Conservation (phyloP, 2,113 vertebrate genomes). For the Semnornis frantzii region DNA sequence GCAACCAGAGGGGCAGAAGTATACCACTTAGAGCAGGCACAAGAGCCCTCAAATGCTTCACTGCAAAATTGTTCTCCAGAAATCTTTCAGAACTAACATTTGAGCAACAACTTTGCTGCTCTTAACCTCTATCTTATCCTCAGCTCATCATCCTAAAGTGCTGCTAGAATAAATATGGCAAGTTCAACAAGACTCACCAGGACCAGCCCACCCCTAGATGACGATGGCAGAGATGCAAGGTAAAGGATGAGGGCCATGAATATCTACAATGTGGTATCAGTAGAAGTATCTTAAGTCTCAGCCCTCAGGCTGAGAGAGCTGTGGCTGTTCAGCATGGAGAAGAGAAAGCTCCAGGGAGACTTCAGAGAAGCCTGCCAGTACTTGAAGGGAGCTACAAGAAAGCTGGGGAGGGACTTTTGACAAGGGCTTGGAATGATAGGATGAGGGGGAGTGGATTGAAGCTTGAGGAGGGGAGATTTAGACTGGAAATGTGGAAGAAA, state of each 20-base stretch:
- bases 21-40: background rate
- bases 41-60: background rate
- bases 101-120: background rate
- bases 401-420: too few relatives aligned
- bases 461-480: too few relatives aligned
- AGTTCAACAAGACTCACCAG: background rate
- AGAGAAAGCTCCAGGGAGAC: too few relatives aligned
- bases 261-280: background rate
- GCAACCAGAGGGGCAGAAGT: background rate
- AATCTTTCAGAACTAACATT: background rate
- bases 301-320: background rate
- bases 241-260: background rate
- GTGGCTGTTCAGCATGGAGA: too few relatives aligned
- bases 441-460: too few relatives aligned
- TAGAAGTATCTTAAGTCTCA: background rate
- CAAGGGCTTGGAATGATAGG: too few relatives aligned
- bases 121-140: background rate
- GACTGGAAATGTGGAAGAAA: too few relatives aligned
- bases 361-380: too few relatives aligned
- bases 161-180: background rate
- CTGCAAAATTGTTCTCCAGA: background rate
- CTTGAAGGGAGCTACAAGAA: too few relatives aligned
- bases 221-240: background rate
- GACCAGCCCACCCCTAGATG: background rate
- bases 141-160: background rate